These are phyloP conservation scores for Chloropsis hardwickii DNA, from an alignment of 2,113 vertebrate species.

Conservation along the genomic window DNA sequence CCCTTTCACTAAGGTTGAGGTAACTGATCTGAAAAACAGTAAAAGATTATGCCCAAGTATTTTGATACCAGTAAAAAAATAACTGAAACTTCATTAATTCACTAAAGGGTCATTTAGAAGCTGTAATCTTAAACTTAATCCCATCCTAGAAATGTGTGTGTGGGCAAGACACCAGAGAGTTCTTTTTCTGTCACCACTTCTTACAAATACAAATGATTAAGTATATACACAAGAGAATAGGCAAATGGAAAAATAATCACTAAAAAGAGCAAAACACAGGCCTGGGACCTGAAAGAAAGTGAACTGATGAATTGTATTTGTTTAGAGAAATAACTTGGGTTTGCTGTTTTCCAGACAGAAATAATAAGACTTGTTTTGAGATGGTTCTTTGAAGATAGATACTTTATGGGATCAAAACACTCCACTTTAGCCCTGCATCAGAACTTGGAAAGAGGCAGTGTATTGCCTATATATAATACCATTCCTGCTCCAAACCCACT, in stretches of 20 bases:
- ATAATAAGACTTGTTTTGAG: neutral
- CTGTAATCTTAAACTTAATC: neutral
- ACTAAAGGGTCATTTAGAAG: neutral
- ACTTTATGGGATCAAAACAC: neutral
- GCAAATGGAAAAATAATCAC: neutral
- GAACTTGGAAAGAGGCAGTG: neutral
- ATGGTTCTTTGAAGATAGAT: neutral
- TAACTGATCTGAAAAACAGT: neutral
- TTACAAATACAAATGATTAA: neutral
- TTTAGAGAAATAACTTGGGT: neutral
- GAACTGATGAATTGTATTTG: neutral
- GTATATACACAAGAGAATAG: neutral
- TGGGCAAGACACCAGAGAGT: neutral
- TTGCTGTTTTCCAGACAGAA: neutral
- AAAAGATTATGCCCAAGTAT: neutral
- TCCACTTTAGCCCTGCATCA: neutral
- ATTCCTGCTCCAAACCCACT: neutral
- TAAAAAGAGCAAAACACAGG: neutral
- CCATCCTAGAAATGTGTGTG: neutral
- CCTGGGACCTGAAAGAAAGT: neutral
- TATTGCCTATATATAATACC: accelerated
- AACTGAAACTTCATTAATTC: neutral
- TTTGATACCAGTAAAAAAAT: neutral
- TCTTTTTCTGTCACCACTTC: neutral
- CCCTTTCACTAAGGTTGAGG: neutral